Evolutionary conservation across 2,888 invertebrate genomes (phyloP).

Genomic region (Creontiades dilutus): DNA sequence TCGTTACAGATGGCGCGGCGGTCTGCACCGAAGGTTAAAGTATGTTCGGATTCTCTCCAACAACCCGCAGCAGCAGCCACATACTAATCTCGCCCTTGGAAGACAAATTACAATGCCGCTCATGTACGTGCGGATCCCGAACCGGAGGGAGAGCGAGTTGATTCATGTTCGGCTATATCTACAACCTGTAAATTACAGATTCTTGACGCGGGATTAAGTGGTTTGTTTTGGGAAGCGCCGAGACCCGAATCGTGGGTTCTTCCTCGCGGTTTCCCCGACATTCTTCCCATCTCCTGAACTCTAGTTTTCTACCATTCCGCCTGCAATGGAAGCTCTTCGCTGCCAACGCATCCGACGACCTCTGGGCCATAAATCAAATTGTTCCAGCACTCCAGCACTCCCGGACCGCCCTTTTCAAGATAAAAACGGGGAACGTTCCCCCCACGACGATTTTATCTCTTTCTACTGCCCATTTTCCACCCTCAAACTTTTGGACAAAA

Average conservation of each 20-base stretch:
- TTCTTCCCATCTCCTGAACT: too few species aligned
- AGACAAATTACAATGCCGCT: conserved; percentile 63
- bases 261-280: not conserved
- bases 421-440: not conserved
- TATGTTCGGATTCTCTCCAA: conserved; percentile 40
- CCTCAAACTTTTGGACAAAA: too few species aligned
- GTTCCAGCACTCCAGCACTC: not conserved
- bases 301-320: too few species aligned
- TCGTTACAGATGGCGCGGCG: conserved; percentile 24
- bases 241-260: not conserved
- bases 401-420: not conserved
- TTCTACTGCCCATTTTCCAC: too few species aligned
- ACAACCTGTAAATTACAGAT: conserved; percentile 69
- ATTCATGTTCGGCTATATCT: conserved; percentile 62
- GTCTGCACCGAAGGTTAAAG: conserved; percentile 12
- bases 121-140: conserved; percentile 40
- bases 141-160: conserved; percentile 20
- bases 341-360: too few species aligned
- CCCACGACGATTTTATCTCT: not conserved
- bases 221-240: conserved; percentile 57
- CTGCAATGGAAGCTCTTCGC: too few species aligned
- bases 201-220: conserved; percentile 69
- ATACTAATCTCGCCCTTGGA: conserved; percentile 53
- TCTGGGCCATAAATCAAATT: too few species aligned
- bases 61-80: conserved; percentile 52